Conservation (phyloP, 1,140 invertebrate genomes). For the Penaeus indicus region DNA sequence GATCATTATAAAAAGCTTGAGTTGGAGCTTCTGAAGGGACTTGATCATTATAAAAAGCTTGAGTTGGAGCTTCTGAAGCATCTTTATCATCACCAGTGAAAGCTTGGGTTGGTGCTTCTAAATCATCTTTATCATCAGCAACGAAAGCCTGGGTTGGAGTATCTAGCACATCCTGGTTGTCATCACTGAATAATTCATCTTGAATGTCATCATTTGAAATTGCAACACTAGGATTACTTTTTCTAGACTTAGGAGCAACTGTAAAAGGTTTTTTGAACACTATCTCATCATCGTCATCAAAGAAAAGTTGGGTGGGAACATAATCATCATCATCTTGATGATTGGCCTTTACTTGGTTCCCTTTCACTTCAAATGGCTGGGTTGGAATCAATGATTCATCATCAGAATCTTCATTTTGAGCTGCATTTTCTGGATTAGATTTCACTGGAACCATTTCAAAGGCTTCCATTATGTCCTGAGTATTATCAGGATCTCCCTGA, state of each 20-base stretch:
- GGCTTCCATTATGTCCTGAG: conserved; percentile 35
- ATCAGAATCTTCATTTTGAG: background rate
- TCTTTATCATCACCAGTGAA: conserved; percentile 19
- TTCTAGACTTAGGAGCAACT: conserved; percentile 30
- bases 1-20: background rate
- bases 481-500: conserved; percentile 22
- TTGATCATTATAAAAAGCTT: conserved; percentile 1
- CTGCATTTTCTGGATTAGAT: background rate
- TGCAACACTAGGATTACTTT: background rate
- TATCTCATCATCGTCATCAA: conserved; percentile 12
- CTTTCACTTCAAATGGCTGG: background rate
- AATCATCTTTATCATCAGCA: background rate
- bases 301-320: conserved; percentile 43
- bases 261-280: conserved; percentile 54
- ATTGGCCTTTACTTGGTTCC: background rate
- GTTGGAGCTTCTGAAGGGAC: no score
- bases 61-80: conserved; percentile 15
- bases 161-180: background rate
- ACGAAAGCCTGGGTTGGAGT: background rate
- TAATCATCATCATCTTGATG: conserved; percentile 28
- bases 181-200: background rate
- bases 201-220: background rate
- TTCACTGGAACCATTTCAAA: conserved; percentile 2
- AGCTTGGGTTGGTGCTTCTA: conserved; percentile 14
- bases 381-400: conserved; percentile 6